phyloP scores from a whole-genome alignment of 2,797 vertebrate species.

The Premnoplex brunnescens region DNA sequence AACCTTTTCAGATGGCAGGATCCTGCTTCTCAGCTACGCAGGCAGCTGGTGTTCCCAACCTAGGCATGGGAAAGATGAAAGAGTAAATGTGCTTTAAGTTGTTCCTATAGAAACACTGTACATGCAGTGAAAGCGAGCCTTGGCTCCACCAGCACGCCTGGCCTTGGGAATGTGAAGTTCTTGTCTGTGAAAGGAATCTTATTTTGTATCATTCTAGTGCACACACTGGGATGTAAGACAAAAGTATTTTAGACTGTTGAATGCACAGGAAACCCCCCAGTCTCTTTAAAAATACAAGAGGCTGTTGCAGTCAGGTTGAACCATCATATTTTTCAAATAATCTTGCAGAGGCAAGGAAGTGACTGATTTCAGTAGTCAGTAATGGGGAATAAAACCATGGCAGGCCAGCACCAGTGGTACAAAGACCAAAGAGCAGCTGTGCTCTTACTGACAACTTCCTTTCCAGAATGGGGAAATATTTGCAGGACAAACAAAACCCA shows the following conservation, averaged over 20 bases:
- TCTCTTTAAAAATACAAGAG: neutral
- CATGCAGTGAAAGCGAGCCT: rapidly evolving
- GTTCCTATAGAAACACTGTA: neutral
- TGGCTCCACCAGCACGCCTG: neutral
- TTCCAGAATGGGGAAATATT: neutral
- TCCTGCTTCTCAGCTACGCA: rapidly evolving
- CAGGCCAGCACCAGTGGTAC: neutral
- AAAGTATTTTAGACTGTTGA: neutral
- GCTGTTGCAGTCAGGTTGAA: neutral
- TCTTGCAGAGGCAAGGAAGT: neutral
- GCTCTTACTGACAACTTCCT: neutral
- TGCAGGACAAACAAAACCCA: neutral
- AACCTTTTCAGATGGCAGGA: neutral
- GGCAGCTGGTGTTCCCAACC: neutral
- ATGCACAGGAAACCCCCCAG: neutral
- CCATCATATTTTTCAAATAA: neutral
- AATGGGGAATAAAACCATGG: neutral
- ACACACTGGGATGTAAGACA: neutral
- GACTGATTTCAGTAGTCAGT: neutral
- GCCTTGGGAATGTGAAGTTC: neutral
- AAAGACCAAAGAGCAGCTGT: neutral
- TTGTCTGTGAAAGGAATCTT: neutral
- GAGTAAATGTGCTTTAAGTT: neutral
- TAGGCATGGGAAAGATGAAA: neutral
- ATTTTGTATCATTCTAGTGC: neutral